Percentiles rank a stretch among this genome's conserved stretches.
Conservation (phyloP, 2,797 vertebrate species). For the Hozukius guyotensis region DNA sequence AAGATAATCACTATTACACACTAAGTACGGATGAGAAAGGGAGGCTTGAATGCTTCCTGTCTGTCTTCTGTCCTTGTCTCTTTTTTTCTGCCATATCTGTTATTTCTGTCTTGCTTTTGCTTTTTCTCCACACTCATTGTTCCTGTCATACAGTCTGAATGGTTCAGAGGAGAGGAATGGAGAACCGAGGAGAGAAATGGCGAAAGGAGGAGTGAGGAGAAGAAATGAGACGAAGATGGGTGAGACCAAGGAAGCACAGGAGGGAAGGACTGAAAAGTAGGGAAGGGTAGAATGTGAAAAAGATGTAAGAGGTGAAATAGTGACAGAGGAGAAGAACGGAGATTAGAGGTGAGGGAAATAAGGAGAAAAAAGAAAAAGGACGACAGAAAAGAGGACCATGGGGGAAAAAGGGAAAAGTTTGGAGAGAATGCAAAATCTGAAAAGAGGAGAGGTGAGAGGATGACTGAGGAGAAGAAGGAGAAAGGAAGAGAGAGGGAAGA, state of each 20-base stretch:
- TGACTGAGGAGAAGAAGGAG: background rate
- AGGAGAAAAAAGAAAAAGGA: background rate
- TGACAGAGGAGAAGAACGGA: background rate
- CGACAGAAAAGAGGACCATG: background rate
- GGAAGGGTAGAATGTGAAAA: background rate
- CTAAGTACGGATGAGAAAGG: conserved; percentile 31
- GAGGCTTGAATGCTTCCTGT: conserved; percentile 8
- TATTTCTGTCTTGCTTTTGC: background rate
- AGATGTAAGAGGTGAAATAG: background rate
- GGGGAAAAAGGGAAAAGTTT: background rate
- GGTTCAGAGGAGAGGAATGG: background rate
- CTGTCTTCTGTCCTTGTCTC: conserved; percentile 41
- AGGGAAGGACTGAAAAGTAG: background rate
- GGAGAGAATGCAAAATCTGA: background rate
- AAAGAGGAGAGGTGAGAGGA: background rate
- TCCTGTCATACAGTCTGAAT: background rate
- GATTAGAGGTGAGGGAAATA: background rate
- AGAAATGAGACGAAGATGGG: background rate
- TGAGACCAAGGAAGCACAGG: background rate
- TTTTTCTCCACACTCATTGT: conserved; percentile 1
- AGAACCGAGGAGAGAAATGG: background rate
- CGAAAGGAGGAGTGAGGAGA: background rate
- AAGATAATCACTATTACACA: conserved; percentile 45
- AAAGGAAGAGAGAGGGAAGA: background rate
- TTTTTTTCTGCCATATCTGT: conserved; percentile 6